Evolutionary conservation across 2,797 vertebrate species (phyloP), one percentile per base, ranked within the genome.

Genomic region (Girardinus metallicus): DNA sequence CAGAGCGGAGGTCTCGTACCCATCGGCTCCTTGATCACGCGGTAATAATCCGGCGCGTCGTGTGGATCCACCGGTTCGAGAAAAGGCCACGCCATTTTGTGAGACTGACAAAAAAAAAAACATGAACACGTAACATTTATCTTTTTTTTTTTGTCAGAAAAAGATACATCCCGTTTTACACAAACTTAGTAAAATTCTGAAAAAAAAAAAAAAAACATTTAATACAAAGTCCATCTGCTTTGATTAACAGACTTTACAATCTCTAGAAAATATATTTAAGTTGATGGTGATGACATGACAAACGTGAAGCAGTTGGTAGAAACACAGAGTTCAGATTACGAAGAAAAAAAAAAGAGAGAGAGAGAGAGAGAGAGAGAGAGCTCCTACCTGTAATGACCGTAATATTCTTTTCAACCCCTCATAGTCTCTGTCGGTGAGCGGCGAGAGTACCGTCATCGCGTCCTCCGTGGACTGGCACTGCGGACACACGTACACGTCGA

Each of bases 21-120:
- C 98, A 99, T 99, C 4, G 98, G 98, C 82, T 99, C 98, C 94
- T 99, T 99, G 91, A 99, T 99, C 43, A 99, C 97, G 4, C 96
- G 97, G 41, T 99, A 99, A 93, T 99, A 99, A 96, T 99, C 98
- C 71, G 98, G 98, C 4, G 98, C 98, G 18, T 99, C 98, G 0
- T 98, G 97, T 10, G 98, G 97, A 90, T 99, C 98, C 88, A 99
- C 98, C 0, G 98, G 98, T 89, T 99, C 98, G 55, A 99, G 95
- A 94, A 99, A 99, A 0, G 98, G 98, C 98, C 98, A 99, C 0
- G 97, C 98, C 98, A 99, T 99, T 91, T 99, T 99, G 92, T 99
- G 98, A 86, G 98, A 95, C 98, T 99, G 87, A 66, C 72, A 0
- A 29, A 47, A 39, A 68, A 1, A 1, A 0, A n/a, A n/a, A n/a